Evolutionary conservation across 1,140 invertebrate genomes (phyloP).

Genomic region (Trachymyrmex cornetzi): DNA sequence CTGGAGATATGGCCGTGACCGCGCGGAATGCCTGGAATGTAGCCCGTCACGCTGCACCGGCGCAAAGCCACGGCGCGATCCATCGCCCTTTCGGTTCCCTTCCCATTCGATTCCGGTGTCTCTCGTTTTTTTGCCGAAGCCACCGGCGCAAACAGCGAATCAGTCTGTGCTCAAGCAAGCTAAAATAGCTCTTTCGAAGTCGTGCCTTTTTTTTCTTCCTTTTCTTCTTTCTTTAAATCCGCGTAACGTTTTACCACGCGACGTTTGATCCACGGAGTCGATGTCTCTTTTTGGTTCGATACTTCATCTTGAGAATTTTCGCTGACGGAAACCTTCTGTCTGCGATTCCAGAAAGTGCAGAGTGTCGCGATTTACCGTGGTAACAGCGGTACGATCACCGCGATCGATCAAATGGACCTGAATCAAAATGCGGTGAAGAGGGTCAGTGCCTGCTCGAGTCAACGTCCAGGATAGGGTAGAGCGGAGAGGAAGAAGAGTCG

Average conservation of each 20-base stretch:
- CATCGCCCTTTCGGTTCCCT: conserved; percentile 81
- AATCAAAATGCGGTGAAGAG: conserved; percentile 67
- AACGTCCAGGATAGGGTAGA: conserved; percentile 56
- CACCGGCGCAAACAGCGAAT: conserved; percentile 50
- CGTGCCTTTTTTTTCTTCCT: not conserved
- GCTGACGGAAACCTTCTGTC: not conserved
- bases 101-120: conserved; percentile 77
- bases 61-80: conserved; percentile 75
- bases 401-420: conserved; percentile 62
- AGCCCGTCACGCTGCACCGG: conserved; percentile 83
- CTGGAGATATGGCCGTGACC: conserved; percentile 86
- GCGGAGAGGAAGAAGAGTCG: conserved; percentile 25
- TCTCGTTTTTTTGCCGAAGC: conserved; percentile 60
- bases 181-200: conserved; percentile 13
- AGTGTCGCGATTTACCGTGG: not conserved
- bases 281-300: not conserved
- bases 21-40: conserved; percentile 85
- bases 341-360: not conserved
- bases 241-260: conserved; percentile 37
- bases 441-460: conserved; percentile 70
- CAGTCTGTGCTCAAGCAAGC: not conserved
- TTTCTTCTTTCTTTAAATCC: not conserved
- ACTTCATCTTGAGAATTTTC: conserved; percentile 2
- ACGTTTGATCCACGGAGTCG: conserved; percentile 17
- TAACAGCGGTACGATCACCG: conserved; percentile 5